Evolutionary conservation across 2,888 invertebrate genomes (phyloP), one percentile per base, ranked within the genome.

Genomic region (Parelbella ahira): DNA sequence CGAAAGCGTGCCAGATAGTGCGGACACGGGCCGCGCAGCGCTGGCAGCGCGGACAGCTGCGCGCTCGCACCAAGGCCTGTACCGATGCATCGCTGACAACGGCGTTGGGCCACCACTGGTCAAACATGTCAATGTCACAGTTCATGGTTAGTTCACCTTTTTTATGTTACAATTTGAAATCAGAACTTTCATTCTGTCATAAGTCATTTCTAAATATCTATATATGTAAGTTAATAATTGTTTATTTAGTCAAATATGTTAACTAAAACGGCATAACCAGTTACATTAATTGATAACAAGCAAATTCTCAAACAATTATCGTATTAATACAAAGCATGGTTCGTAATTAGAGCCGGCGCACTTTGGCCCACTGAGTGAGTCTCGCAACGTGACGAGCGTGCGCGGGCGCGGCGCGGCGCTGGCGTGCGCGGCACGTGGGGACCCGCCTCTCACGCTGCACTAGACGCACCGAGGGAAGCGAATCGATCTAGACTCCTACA

Each of bases 41-140:
- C 74, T 94, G 47, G 77, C 89, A 54, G 90, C 93, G 1, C 89
- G 89, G 33, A 88, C 91, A 12, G 93, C 93, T 6, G 88, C 90
- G 37, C 90, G 93, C 19, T 88, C 89, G 49, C 92, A 91, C 56
- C 92, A 92, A 66, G 95, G 95, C 3, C 89, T 90, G 63, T 96
- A 95, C 77, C 91, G 95, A 58, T 96, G 96, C 68, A 89, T 92
- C 49, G 94, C 95, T 1, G 91, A 92, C 59, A 96, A 96, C 72
- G 93, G 93, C 34, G 94, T 96, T 48, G 95, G 95, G 0, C 89
- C 92, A 11, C 93, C 93, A 3, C 89, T 96, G 3, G 90, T 92
- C 60, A 96, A 95, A 84, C 91, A 93, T 47, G 91, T 96, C 60
- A 92, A 91, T 63, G 89, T 95, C 33, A 91, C 92, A 52, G 93